phyloP scores from a whole-genome alignment of 2,888 invertebrate species.

The Hipparchia sbordonii region DNA sequence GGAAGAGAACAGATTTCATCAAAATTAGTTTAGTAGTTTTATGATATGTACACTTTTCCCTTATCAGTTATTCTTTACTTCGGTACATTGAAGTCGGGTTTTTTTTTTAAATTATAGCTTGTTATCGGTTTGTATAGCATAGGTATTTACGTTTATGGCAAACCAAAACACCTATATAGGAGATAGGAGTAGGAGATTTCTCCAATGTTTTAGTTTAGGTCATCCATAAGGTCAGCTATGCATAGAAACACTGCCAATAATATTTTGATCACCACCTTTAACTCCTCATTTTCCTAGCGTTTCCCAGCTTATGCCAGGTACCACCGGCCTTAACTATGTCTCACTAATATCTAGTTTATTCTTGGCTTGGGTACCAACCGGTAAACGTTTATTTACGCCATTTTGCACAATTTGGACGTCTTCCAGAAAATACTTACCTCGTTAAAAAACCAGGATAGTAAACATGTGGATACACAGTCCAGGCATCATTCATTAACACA shows the following conservation, averaged over 20 bases:
- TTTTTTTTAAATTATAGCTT: too few species aligned
- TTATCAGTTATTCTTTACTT: too few species aligned
- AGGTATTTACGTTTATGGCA: background rate
- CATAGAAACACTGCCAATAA: background rate
- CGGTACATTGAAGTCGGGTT: too few species aligned
- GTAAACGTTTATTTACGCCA: slow-evolving; percentile 59
- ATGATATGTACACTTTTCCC: too few species aligned
- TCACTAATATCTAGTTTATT: slow-evolving; percentile 55
- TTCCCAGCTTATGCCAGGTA: background rate
- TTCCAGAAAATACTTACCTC: slow-evolving; percentile 60
- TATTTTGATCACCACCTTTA: background rate
- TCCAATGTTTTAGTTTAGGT: background rate
- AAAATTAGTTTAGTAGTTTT: too few species aligned
- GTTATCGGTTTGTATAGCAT: too few species aligned
- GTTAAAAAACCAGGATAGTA: slow-evolving; percentile 39
- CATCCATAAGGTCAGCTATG: background rate
- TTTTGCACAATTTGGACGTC: slow-evolving; percentile 66
- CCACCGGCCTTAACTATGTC: background rate
- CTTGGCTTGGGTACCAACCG: slow-evolving; percentile 54
- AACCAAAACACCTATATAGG: background rate
- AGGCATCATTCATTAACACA: slow-evolving; percentile 30
- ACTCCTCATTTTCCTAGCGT: background rate
- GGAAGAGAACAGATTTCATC: too few species aligned
- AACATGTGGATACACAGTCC: slow-evolving; percentile 39
- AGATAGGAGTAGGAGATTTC: background rate